These are phyloP conservation scores for Sarcophaga rosellei DNA, from an alignment of 2,888 invertebrate species.

Conservation along the genomic window DNA sequence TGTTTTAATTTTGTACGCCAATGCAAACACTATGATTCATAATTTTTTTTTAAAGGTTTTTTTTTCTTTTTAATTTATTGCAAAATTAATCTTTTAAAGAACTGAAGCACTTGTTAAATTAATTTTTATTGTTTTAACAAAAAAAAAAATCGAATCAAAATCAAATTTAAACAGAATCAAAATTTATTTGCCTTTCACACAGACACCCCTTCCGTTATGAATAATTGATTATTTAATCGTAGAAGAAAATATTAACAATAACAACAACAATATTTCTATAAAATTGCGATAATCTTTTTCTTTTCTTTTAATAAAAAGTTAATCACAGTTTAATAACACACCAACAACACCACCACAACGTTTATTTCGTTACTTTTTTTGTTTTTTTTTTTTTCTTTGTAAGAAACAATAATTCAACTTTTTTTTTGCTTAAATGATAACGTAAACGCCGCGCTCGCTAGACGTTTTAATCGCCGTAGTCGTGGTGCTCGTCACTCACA, in stretches of 20 bases:
- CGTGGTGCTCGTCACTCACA: constrained; percentile 42
- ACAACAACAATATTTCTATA: no score
- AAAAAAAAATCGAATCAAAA: no score
- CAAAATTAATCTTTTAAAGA: no score
- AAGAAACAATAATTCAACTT: background rate
- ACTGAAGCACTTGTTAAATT: background rate
- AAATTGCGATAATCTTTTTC: background rate
- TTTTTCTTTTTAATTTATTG: no score
- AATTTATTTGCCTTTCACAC: constrained; percentile 41
- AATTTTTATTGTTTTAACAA: background rate
- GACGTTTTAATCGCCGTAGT: constrained; percentile 4
- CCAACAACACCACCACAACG: constrained; percentile 9
- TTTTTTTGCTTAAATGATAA: background rate
- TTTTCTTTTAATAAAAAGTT: constrained; percentile 33
- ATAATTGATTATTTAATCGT: constrained; percentile 35
- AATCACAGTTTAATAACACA: constrained; percentile 30
- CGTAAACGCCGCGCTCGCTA: constrained; percentile 24
- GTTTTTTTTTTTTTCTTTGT: background rate
- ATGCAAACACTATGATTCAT: background rate
- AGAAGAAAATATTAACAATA: background rate
- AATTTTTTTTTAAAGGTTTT: no score
- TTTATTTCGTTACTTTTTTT: background rate
- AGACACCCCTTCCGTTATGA: background rate
- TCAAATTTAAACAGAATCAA: background rate
- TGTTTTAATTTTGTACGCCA: background rate